Conservation (phyloP, 2,113 vertebrate species). For the Gavialis gangeticus region DNA sequence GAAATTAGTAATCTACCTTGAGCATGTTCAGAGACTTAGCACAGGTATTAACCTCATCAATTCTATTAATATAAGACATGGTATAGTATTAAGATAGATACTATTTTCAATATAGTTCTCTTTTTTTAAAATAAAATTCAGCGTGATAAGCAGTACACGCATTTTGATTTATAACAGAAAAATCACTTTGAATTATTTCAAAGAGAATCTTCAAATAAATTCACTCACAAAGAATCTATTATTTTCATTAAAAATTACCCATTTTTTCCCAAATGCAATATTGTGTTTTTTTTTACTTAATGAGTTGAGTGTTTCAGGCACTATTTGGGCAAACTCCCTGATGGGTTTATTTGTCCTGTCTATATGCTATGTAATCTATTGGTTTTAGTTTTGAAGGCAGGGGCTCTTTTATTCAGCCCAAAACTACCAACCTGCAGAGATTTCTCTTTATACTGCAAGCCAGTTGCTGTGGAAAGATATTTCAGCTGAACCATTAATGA, state of each 20-base stretch:
- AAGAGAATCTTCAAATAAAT: neutral
- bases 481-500: constrained; percentile 64
- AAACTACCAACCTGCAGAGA: constrained; percentile 58
- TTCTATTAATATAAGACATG: neutral
- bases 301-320: neutral
- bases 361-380: too few relatives aligned
- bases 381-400: neutral
- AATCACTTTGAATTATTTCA: constrained; percentile 25
- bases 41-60: neutral
- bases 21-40: neutral
- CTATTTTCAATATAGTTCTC: too few relatives aligned
- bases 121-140: neutral
- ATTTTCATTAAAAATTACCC: too few relatives aligned
- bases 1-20: neutral
- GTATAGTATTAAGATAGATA: too few relatives aligned
- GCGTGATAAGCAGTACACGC: neutral
- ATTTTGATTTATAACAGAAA: neutral
- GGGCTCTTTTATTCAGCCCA: constrained; percentile 26
- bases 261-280: too few relatives aligned
- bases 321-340: constrained; percentile 20
- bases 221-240: neutral
- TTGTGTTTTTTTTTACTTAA: too few relatives aligned
- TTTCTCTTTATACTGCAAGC: constrained; percentile 75
- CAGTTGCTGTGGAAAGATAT: constrained; percentile 74
- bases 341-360: neutral